Evolutionary conservation across 2,113 vertebrate species (phyloP), one percentile per base, ranked within the genome.

Genomic region (Globicephala melas): DNA sequence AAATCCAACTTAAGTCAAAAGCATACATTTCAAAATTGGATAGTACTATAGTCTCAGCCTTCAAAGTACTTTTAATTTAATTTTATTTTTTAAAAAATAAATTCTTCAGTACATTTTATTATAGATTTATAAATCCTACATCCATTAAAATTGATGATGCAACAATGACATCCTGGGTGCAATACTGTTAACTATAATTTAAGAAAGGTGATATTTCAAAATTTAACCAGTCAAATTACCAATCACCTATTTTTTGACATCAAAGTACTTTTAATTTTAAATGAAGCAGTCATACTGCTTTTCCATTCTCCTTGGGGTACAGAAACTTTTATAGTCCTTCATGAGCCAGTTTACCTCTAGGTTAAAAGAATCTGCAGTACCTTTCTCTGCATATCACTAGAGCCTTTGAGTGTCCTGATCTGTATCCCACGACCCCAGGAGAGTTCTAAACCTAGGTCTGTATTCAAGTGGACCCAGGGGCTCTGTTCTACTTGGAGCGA

Each of bases 1-100:
- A 60, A 81, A 95, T 58, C n/a, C 14, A 60, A 95, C 55, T 87
- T 73, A 91, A 77, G 67, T n/a, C 38, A 67, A 93, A 97, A 33
- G n/a, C 41, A 79, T 25, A 33, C 17, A 53, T 82, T 86, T 91
- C 47, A 93, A 91, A 91, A 71, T 36, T 73, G 62, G 15, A 41
- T 89, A 79, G 73, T 28, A 77, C 11, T 50, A 28, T 92, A 28
- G 36, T 38, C 41, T 89, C 62, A 85, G n/a, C 28, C 58, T 83
- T 95, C 71, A 71, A 76, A 68, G 28, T 25, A 67, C 28, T 68
- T 94, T 79, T 44, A 85, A 70, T 41, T 90, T 50, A 60, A 87
- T 47, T 47, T 47, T 11, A 10, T 10, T 47, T 47, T 44, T 47
- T 47, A 2, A 47, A 17, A n/a, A 28, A 53, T 58, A 79, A 68